These are phyloP conservation scores for Erethizon dorsatum DNA, from an alignment of 2,797 vertebrate genomes.

Conservation along the genomic window DNA sequence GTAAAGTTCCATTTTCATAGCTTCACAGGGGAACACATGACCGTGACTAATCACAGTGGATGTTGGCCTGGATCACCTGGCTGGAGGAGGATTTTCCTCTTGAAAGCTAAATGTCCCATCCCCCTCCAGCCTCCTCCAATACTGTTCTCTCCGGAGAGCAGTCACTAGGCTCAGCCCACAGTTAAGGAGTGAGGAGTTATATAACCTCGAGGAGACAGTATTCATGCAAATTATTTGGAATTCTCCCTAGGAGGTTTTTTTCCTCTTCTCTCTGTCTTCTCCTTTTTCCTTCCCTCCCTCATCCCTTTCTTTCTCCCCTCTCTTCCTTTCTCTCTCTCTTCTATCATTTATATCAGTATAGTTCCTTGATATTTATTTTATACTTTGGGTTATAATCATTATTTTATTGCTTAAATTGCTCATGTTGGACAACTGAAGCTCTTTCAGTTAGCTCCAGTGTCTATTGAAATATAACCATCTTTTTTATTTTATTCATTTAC, in stretches of 20 bases:
- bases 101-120: neutral
- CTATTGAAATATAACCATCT: neutral
- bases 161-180: neutral
- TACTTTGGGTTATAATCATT: constrained; percentile 2
- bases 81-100: neutral
- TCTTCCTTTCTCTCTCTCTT: neutral
- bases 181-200: neutral
- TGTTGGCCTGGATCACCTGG: neutral
- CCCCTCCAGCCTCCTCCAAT: neutral
- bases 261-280: neutral
- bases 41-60: neutral
- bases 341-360: constrained; percentile 10
- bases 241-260: neutral
- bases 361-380: neutral
- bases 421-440: neutral
- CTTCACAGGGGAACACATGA: neutral
- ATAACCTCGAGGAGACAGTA: neutral
- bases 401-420: constrained; percentile 6
- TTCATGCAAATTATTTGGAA: constrained; percentile 29
- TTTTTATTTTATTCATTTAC: neutral
- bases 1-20: neutral
- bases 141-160: neutral
- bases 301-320: neutral
- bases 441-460: neutral
- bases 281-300: no score